Base-by-base conservation (phyloP, 2,113 vertebrate species). In the Labeo catla region DNA sequence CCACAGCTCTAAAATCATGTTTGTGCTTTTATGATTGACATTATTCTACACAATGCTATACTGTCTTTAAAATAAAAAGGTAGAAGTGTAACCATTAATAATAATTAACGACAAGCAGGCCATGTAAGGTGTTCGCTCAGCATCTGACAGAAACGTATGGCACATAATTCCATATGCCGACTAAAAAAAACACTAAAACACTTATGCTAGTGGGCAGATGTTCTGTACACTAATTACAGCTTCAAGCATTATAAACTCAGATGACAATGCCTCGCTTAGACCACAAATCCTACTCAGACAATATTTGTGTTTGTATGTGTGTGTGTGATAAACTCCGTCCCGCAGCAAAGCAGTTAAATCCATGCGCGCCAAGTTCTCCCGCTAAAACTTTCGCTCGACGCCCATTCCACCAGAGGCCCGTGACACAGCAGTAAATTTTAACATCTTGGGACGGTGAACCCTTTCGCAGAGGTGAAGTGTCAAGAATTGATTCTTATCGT, bases 401-500 rank as follows among this genome's bases (percentile, higher is more conserved):
- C 39, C 1, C 0, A 21, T 86, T 89, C 89, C 91, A 93, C 92
- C 91, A 92, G 90, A 90, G 88, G 82, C 1, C 39, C 88, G 90
- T 93, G 92, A 93, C 89, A 83, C 77, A 54, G 92, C 90, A 73
- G 88, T 94, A 94, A 93, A 94, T 95, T 92, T 92, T 91, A 83
- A 91, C 86, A 79, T 89, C 86, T 86, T 90, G 91, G 92, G 93
- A 94, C 93, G 90, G 84, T 90, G 90, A 93, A 94, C 89, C 89
- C 91, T 90, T 79, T 70, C 66, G 87, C 92, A 45, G 93, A 89
- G 93, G 93, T 94, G 91, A 94, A 92, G 91, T 93, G 93, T 94
- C 92, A 93, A 91, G 92, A 93, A 95, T 93, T 88, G 91, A 95
- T 95, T 94, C 89, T 88, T 93, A 90, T 93, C 8, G 19, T 0